These are phyloP conservation scores for Lasioglossum leucozonium DNA, from an alignment of 2,888 invertebrate species.

Conservation along the genomic window DNA sequence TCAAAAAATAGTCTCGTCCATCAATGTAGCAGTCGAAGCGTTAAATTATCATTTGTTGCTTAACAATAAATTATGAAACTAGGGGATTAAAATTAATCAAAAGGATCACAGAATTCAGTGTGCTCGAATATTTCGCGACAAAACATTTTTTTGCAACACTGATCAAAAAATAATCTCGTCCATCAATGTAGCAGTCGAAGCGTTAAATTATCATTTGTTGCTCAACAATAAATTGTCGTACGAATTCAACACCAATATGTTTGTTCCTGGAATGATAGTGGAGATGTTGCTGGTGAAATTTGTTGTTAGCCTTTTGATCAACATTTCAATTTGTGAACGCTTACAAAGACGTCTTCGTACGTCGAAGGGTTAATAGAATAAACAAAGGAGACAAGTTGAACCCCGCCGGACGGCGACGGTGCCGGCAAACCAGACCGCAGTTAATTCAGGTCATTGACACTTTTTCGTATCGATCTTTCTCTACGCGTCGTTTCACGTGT, in stretches of 20 bases:
- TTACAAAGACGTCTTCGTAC: neutral
- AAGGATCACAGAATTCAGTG: neutral
- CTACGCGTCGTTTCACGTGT: constrained; percentile 39
- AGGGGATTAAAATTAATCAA: too few species aligned
- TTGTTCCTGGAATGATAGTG: too few species aligned
- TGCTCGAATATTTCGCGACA: neutral
- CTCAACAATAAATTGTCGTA: too few species aligned
- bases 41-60: neutral
- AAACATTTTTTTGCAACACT: neutral
- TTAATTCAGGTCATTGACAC: constrained; percentile 57
- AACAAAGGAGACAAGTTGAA: neutral
- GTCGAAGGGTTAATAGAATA: neutral
- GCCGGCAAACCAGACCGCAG: constrained; percentile 30
- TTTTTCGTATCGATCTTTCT: constrained; percentile 54
- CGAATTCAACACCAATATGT: too few species aligned
- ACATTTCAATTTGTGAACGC: neutral
- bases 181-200: neutral
- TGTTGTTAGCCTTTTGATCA: neutral
- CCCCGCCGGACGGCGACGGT: neutral
- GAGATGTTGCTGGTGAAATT: neutral
- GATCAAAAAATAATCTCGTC: neutral
- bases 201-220: neutral
- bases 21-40: neutral
- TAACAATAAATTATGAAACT: too few species aligned
- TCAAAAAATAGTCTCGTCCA: neutral